These are phyloP conservation scores for Muschampia plurimacula DNA, from an alignment of 2,888 invertebrate species.

Conservation along the genomic window DNA sequence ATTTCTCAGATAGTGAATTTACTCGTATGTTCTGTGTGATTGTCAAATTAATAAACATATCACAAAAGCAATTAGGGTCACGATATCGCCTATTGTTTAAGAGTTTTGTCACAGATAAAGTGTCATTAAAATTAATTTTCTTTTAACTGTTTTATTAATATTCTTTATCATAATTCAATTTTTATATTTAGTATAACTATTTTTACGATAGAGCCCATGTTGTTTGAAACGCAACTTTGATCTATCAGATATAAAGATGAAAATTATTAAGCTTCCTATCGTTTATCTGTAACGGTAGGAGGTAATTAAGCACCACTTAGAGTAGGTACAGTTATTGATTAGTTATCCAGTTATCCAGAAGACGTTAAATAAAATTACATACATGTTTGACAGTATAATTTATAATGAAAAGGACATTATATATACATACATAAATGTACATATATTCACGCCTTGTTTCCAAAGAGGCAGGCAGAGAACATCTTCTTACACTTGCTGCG, in stretches of 20 bases:
- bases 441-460: too few relatives aligned
- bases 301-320: not conserved
- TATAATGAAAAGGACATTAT: too few relatives aligned
- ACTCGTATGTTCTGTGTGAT: not conserved
- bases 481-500: too few relatives aligned
- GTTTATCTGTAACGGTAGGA: not conserved
- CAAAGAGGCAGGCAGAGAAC: too few relatives aligned
- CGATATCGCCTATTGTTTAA: conserved; percentile 30
- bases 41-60: conserved; percentile 27
- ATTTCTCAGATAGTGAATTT: conserved; percentile 6
- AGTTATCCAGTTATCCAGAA: not conserved
- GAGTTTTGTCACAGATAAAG: conserved; percentile 16
- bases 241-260: not conserved
- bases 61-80: conserved; percentile 45
- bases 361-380: too few relatives aligned
- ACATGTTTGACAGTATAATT: too few relatives aligned
- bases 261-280: not conserved
- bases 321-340: not conserved
- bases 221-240: not conserved
- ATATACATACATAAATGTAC: too few relatives aligned
- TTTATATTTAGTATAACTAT: not conserved
- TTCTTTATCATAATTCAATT: conserved; percentile 24
- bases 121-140: conserved; percentile 26
- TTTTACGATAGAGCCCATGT: not conserved
- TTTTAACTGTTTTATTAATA: conserved; percentile 33